phyloP scores from a whole-genome alignment of 2,797 vertebrate species.

The Gila robusta region DNA sequence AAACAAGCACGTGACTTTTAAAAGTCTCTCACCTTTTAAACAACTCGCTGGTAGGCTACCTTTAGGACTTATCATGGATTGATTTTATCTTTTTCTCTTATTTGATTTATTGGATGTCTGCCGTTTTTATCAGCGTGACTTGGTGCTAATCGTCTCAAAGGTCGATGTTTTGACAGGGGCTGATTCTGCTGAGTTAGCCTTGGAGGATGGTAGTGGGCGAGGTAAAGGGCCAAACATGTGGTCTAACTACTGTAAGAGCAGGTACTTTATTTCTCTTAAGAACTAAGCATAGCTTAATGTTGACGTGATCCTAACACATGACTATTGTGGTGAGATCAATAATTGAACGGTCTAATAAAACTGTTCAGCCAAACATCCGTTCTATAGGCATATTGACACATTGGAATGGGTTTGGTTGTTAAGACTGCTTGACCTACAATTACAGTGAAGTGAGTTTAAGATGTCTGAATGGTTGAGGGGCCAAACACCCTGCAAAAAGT shows the following conservation, averaged over 20 bases:
- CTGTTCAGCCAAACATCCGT: constrained; percentile 16
- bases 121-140: constrained; percentile 78
- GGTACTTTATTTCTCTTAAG: neutral
- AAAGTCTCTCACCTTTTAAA: constrained; percentile 29
- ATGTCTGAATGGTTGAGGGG: constrained; percentile 25
- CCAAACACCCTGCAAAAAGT: constrained; percentile 6
- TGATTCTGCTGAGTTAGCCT: constrained; percentile 56
- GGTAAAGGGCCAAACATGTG: constrained; percentile 21
- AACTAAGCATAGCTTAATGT: neutral
- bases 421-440: constrained; percentile 47
- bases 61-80: constrained; percentile 55
- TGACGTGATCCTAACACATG: constrained; percentile 13
- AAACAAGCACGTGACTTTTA: constrained; percentile 26
- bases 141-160: constrained; percentile 79
- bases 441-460: constrained; percentile 44
- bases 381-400: constrained; percentile 21
- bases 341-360: constrained; percentile 19
- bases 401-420: constrained; percentile 17
- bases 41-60: neutral
- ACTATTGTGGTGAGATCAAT: constrained; percentile 14
- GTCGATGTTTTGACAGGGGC: constrained; percentile 67
- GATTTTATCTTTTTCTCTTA: constrained; percentile 56
- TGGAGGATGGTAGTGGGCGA: constrained; percentile 14
- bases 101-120: constrained; percentile 63
- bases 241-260: constrained; percentile 20